Evolutionary conservation across 2,888 invertebrate genomes (phyloP).

Genomic region (Himalopsyche anomala): DNA sequence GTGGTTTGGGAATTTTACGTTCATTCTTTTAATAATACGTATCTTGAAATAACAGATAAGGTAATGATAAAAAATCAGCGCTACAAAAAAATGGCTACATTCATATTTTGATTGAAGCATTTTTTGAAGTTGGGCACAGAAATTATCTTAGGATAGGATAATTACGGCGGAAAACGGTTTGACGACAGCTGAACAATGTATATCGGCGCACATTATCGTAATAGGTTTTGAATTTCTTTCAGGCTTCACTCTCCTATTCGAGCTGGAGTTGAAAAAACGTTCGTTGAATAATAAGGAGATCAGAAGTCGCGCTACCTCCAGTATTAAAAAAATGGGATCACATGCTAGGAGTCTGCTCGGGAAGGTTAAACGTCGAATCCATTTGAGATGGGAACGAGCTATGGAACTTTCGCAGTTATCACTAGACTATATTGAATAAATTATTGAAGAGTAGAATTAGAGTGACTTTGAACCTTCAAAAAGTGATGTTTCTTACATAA

Average conservation of each 20-base stretch:
- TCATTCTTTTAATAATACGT: no score
- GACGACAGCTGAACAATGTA: conserved; percentile 39
- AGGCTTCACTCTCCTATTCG: conserved; percentile 53
- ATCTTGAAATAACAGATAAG: no score
- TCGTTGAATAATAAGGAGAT: conserved; percentile 46
- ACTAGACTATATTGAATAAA: conserved; percentile 56
- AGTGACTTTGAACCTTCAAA: background rate
- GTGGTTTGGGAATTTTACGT: no score
- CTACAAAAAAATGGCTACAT: no score
- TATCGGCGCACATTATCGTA: conserved; percentile 41
- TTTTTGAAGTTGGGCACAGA: no score
- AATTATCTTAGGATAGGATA: background rate
- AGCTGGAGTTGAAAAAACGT: conserved; percentile 54
- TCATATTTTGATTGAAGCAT: no score
- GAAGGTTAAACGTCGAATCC: conserved; percentile 44
- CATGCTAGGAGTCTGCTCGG: background rate
- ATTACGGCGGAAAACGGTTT: conserved; percentile 31
- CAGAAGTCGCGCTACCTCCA: conserved; percentile 34
- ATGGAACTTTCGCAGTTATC: conserved; percentile 52
- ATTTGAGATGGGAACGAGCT: conserved; percentile 47
- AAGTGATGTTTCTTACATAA: background rate
- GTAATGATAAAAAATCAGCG: no score
- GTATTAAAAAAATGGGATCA: conserved; percentile 40
- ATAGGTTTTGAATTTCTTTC: conserved; percentile 48
- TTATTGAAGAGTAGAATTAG: background rate